phyloP scores from a whole-genome alignment of 2,113 vertebrate genomes.

The Raja brachyura region DNA sequence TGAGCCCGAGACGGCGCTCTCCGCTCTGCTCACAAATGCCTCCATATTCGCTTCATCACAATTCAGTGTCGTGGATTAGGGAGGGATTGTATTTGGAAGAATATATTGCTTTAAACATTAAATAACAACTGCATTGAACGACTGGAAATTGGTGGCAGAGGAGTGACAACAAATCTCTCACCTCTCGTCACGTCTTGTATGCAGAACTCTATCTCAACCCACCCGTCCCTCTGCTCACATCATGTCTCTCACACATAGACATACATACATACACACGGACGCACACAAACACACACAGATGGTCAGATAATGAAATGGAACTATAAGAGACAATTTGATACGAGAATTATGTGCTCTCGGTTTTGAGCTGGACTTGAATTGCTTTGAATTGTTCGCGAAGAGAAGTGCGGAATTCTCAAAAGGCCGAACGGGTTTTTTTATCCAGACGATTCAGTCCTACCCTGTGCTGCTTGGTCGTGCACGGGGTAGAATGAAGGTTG shows the following conservation, averaged over 20 bases:
- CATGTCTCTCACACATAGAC: neutral
- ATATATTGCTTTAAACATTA: too few relatives aligned
- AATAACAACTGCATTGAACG: too few relatives aligned
- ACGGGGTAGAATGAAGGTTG: too few relatives aligned
- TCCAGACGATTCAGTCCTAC: neutral
- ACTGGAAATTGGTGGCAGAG: too few relatives aligned
- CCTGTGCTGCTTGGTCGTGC: neutral
- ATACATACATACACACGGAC: neutral
- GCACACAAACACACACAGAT: conserved; percentile 38
- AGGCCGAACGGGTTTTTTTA: neutral
- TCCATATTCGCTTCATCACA: too few relatives aligned
- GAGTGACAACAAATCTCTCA: too few relatives aligned
- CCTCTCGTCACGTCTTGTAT: too few relatives aligned
- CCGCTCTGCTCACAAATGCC: too few relatives aligned
- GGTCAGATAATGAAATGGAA: too few relatives aligned
- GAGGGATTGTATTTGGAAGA: too few relatives aligned
- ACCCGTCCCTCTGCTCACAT: neutral
- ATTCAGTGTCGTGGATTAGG: too few relatives aligned
- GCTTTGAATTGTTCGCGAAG: neutral
- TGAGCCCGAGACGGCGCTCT: too few relatives aligned
- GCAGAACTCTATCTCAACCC: neutral
- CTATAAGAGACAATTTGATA: neutral
- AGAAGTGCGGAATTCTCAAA: neutral
- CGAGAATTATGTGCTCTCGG: neutral
- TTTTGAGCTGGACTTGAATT: neutral